These are phyloP conservation scores for Oedothorax gibbosus DNA, from an alignment of 1,140 invertebrate genomes.

Conservation along the genomic window DNA sequence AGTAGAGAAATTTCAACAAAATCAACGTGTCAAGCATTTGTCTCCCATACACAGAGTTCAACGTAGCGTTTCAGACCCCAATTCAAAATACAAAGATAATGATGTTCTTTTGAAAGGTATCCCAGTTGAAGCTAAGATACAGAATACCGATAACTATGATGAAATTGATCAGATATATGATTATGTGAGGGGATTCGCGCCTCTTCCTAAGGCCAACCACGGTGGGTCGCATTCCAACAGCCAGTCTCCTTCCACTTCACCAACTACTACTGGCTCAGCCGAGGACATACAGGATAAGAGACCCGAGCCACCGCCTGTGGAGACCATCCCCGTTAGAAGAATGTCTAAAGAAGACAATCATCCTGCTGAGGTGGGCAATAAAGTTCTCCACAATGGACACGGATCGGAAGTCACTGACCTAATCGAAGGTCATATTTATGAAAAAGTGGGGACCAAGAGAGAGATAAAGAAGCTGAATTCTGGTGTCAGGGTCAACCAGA, in stretches of 20 bases:
- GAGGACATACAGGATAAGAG: slow-evolving; percentile 76
- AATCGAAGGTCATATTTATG: slow-evolving; percentile 59
- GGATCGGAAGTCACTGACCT: slow-evolving; percentile 14
- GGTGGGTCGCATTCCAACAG: background rate
- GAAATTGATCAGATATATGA: slow-evolving; percentile 98
- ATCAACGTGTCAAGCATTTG: slow-evolving; percentile 57
- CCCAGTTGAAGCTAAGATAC: background rate
- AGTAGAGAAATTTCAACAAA: slow-evolving; percentile 65
- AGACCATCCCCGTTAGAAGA: slow-evolving; percentile 85
- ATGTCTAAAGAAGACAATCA: slow-evolving; percentile 25
- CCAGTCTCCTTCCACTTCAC: slow-evolving; percentile 18
- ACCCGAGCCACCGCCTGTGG: slow-evolving; percentile 89
- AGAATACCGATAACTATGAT: slow-evolving; percentile 78
- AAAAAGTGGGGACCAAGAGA: slow-evolving; percentile 44
- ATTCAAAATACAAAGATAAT: slow-evolving; percentile 28
- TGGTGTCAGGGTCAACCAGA: slow-evolving; percentile 21
- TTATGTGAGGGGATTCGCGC: slow-evolving; percentile 91
- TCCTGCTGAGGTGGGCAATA: slow-evolving; percentile 1
- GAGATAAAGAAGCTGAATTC: background rate
- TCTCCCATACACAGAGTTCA: slow-evolving; percentile 57
- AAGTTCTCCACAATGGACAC: slow-evolving; percentile 7
- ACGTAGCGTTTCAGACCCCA: slow-evolving; percentile 61
- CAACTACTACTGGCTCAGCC: slow-evolving; percentile 62
- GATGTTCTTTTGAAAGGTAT: background rate
- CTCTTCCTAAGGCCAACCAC: slow-evolving; percentile 74